phyloP scores from a whole-genome alignment of 2,888 invertebrate genomes.

The Eilema caniola region DNA sequence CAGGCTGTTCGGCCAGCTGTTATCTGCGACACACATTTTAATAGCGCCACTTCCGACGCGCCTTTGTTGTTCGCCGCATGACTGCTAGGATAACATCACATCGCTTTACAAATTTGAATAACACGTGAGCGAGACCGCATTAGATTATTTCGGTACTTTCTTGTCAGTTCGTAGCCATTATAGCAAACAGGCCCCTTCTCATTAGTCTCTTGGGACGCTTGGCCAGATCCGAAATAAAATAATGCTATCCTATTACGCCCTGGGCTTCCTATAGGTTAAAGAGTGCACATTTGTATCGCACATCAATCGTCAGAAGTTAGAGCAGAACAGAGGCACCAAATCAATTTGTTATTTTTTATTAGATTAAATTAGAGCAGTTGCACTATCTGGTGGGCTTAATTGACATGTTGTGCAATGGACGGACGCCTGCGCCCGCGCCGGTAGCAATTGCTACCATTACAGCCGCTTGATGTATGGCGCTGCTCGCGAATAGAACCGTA shows the following conservation, averaged over 20 bases:
- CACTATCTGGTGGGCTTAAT: slow-evolving; percentile 20
- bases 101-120: neutral
- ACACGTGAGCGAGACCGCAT: neutral
- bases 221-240: neutral
- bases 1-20: slow-evolving; percentile 9
- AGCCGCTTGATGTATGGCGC: slow-evolving; percentile 10
- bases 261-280: neutral
- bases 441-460: slow-evolving; percentile 1
- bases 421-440: slow-evolving; percentile 17
- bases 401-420: slow-evolving; percentile 20
- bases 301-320: neutral
- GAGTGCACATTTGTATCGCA: neutral
- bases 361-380: slow-evolving; percentile 20
- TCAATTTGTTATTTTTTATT: slow-evolving; percentile 15
- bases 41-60: neutral
- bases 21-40: slow-evolving; percentile 3
- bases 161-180: neutral
- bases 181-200: neutral
- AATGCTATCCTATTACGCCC: neutral
- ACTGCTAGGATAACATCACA: slow-evolving; percentile 6
- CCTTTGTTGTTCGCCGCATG: slow-evolving; percentile 5
- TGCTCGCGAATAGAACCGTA: neutral
- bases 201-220: neutral
- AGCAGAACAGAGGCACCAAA: slow-evolving; percentile 10
- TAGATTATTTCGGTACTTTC: neutral